phyloP scores from a whole-genome alignment of 1,140 invertebrate species.

The Phthorimaea operculella region DNA sequence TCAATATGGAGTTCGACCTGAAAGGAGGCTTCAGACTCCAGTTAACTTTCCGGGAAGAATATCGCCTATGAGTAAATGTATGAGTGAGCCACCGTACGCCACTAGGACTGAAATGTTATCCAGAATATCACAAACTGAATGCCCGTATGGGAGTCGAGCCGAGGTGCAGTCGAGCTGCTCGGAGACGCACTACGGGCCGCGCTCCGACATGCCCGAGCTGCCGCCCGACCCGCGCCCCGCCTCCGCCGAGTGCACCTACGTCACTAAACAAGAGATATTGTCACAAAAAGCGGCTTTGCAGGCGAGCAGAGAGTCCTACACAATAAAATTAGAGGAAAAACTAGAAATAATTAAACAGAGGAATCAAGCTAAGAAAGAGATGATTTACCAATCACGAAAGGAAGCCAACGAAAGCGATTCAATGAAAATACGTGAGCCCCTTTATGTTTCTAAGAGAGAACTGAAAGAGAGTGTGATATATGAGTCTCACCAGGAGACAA shows the following conservation, averaged over 20 bases:
- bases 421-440: conserved; percentile 54
- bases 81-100: conserved; percentile 60
- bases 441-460: conserved; percentile 65
- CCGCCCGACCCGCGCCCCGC: conserved; percentile 43
- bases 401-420: conserved; percentile 60
- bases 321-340: conserved; percentile 56
- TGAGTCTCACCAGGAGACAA: conserved; percentile 61
- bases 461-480: conserved; percentile 65
- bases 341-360: conserved; percentile 65
- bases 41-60: conserved; percentile 44
- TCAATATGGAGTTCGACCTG: conserved; percentile 47
- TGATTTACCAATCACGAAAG: conserved; percentile 63
- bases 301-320: conserved; percentile 53
- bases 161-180: conserved; percentile 58
- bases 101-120: conserved; percentile 57
- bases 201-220: conserved; percentile 38
- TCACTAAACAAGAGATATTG: conserved; percentile 64
- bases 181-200: conserved; percentile 39
- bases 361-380: conserved; percentile 66
- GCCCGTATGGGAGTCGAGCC: conserved; percentile 42
- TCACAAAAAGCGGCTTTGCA: conserved; percentile 63
- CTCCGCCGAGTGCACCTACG: conserved; percentile 61
- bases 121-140: conserved; percentile 49
- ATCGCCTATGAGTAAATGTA: conserved; percentile 57
- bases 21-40: conserved; percentile 54